Base-by-base conservation (phyloP, 2,113 vertebrate species). In the Odocoileus virginianus region DNA sequence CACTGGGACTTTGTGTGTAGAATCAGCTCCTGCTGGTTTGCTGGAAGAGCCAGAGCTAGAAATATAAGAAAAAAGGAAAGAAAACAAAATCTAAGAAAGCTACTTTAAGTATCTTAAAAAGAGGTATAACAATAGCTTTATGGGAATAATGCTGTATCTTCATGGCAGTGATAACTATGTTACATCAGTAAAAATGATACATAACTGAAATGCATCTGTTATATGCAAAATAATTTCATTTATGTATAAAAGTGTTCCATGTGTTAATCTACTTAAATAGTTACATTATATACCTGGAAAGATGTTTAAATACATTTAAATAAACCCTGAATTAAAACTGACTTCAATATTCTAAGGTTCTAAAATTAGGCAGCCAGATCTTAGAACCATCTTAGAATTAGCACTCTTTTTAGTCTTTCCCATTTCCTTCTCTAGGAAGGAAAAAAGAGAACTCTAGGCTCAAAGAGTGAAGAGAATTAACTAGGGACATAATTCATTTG, bases 11-110 rank as follows among this genome's bases (percentile, higher is more conserved):
- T 98, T 99, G 96, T 99, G 99, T 9, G 99, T 99, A 15, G 99
- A 99, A 97, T 99, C 99, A 55, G 99, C 99, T 98, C 99, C 99
- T 95, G 98, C 94, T 84, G 98, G 99, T 89, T 98, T 99, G 97
- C 99, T 99, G 81, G 99, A 99, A 61, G 99, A 99, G 98, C 99
- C 97, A 97, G 99, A 99, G 94, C 99, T 99, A n/a, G 12, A 96
- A 97, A 11, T 43, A 81, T 60, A 23, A 97, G 7, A 88, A 40
- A 97, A 12, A 91, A 33, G 19, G 0, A 94, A 11, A 21, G 30
- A 83, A 79, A 79, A 83, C 82, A 27, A 17, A 0, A 92, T 36
- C 79, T 52, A 96, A 55, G 14, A 78, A 89, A 45, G 30, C 47
- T 60, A 95, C 83, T 21, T 14, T 6, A 9, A 93, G 61, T 11